phyloP scores from a whole-genome alignment of 2,113 vertebrate genomes.

The Megaceryle maxima region DNA sequence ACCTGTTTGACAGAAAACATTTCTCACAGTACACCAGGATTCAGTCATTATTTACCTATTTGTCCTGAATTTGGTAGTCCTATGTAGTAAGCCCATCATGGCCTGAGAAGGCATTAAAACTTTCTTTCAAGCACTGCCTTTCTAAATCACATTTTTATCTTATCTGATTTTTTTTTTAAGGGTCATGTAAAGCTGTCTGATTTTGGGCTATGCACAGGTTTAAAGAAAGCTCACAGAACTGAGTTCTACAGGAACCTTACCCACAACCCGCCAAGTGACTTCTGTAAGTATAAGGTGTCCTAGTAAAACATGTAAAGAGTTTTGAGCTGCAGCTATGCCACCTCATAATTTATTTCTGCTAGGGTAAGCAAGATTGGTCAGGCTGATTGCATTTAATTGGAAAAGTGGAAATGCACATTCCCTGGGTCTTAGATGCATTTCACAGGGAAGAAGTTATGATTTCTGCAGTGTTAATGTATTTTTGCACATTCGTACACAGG shows the following conservation, averaged over 20 bases:
- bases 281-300: constrained; percentile 84
- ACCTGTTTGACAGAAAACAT: background rate
- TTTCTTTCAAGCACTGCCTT: background rate
- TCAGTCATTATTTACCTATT: background rate
- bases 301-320: background rate
- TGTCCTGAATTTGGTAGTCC: background rate
- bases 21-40: background rate
- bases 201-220: constrained; percentile 95
- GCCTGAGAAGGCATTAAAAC: background rate
- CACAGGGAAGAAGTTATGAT: background rate
- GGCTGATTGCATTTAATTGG: background rate
- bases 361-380: background rate
- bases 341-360: background rate
- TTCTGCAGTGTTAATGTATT: background rate
- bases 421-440: background rate
- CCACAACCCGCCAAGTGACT: constrained; percentile 96
- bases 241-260: constrained; percentile 98
- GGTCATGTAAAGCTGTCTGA: constrained; percentile 98
- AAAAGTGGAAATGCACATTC: background rate
- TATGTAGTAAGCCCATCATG: background rate
- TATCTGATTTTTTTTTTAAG: constrained; percentile 68
- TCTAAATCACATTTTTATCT: background rate
- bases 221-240: constrained; percentile 98
- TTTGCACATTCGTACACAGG: background rate
- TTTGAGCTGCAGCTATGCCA: background rate